Evolutionary conservation across 2,888 invertebrate genomes (phyloP).

Genomic region (Thymelicus lineola): DNA sequence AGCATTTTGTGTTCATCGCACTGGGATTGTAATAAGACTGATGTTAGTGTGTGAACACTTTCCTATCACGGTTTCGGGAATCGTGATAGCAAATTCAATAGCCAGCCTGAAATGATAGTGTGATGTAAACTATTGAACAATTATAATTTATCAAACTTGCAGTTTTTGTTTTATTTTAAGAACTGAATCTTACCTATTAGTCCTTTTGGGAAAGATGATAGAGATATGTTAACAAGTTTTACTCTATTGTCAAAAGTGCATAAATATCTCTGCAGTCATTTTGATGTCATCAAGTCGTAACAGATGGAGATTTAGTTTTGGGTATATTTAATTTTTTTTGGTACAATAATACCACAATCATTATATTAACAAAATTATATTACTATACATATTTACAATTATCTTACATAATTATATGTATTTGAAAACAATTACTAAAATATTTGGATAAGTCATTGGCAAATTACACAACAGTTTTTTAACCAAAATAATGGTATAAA

Average conservation of each 20-base stretch:
- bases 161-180: conserved; percentile 33
- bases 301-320: too few species aligned
- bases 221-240: too few species aligned
- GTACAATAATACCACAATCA: neutral
- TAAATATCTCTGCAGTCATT: too few species aligned
- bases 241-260: too few species aligned
- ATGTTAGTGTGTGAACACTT: conserved; percentile 45
- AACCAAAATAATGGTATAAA: too few species aligned
- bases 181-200: too few species aligned
- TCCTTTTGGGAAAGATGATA: too few species aligned
- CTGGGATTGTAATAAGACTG: conserved; percentile 60
- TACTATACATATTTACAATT: neutral
- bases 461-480: neutral
- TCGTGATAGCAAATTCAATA: neutral
- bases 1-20: conserved; percentile 30
- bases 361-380: neutral
- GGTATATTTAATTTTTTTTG: neutral
- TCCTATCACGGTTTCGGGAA: conserved; percentile 21
- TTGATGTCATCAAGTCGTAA: too few species aligned
- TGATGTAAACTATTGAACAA: conserved; percentile 44
- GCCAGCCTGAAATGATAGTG: conserved; percentile 27
- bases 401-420: neutral
- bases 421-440: neutral
- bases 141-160: conserved; percentile 55
- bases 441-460: neutral